Evolutionary conservation across 2,113 vertebrate genomes (phyloP).

Genomic region (Varanus komodoensis): DNA sequence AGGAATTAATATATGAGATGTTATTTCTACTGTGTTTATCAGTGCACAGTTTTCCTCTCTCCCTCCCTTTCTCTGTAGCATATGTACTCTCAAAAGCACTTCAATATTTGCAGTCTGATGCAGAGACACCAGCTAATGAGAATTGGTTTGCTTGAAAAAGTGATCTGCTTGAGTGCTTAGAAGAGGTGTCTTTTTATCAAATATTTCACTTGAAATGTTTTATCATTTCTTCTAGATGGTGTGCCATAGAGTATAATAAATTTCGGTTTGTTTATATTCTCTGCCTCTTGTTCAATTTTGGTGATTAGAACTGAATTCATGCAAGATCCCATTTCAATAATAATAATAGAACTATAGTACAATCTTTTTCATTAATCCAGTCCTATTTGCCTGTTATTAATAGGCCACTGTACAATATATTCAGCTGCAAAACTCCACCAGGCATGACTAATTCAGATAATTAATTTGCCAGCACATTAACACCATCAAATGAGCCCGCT

Average conservation of each 20-base stretch:
- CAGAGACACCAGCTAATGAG: slow-evolving; percentile 60
- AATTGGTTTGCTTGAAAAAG: slow-evolving; percentile 69
- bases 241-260: slow-evolving; percentile 78
- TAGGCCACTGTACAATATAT: slow-evolving; percentile 87
- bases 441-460: slow-evolving; percentile 99
- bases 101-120: slow-evolving; percentile 47
- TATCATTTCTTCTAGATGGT: slow-evolving; percentile 81
- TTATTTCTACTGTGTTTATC: slow-evolving; percentile 68
- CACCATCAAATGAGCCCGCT: slow-evolving; percentile 95
- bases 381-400: slow-evolving; percentile 97
- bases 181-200: slow-evolving; percentile 68
- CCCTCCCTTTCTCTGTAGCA: slow-evolving; percentile 40
- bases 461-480: slow-evolving; percentile 99
- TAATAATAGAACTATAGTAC: slow-evolving; percentile 70
- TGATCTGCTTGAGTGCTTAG: slow-evolving; percentile 61
- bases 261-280: slow-evolving; percentile 83
- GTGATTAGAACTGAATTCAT: slow-evolving; percentile 83
- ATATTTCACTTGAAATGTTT: slow-evolving; percentile 78
- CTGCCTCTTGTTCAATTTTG: slow-evolving; percentile 80
- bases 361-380: slow-evolving; percentile 90
- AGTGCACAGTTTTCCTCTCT: background rate
- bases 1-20: slow-evolving; percentile 71
- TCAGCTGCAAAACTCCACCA: slow-evolving; percentile 92
- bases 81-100: slow-evolving; percentile 66
- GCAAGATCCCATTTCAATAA: slow-evolving; percentile 72